Evolutionary conservation across 2,113 vertebrate species (phyloP), one percentile per base, ranked within the genome.

Genomic region (Bostrychus sinensis): DNA sequence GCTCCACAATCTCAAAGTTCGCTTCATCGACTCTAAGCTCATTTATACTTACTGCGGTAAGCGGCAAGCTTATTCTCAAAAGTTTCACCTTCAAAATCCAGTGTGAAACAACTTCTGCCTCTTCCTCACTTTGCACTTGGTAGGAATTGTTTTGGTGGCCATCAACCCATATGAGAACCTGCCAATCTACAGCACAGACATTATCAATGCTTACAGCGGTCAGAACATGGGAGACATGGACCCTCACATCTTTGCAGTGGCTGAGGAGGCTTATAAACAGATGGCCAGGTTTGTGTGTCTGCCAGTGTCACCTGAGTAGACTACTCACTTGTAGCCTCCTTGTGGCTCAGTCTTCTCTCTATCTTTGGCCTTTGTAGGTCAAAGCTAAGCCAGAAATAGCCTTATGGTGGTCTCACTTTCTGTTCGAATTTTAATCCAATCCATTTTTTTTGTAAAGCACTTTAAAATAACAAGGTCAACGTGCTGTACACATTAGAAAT

Each of bases 211-310:
- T 0, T 99, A 99, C 88, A 99, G 97, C 16, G 97, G 96, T 32
- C 97, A 99, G 88, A 98, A 98, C 54, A 99, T 98, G 97, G 97
- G 97, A 14, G 97, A 99, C 81, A 99, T 99, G 97, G 97, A 99
- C 75, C 97, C 97, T 3, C 97, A 99, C 74, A 98, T 99, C 86
- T 99, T 99, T 43, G 97, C 97, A 0, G 97, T 99, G 86, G 97
- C 96, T 65, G 97, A 99, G 59, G 97, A 99, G 80, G 95, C 97
- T 1, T 99, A 97, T 70, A 99, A 98, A 67, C 97, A 99, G 91
- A 99, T 99, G 97, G 97, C 96, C 86, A 97, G 97, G 97, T 99
- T 73, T 70, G 95, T 82, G 46, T 92, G 62, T 42, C 30, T 66
- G 54, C 57, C 36, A 53, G 60, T 75, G 78, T 83, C 67, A 75